Evolutionary conservation across 2,888 invertebrate species (phyloP), one percentile per base, ranked within the genome.

Genomic region (Aphrophora alni): DNA sequence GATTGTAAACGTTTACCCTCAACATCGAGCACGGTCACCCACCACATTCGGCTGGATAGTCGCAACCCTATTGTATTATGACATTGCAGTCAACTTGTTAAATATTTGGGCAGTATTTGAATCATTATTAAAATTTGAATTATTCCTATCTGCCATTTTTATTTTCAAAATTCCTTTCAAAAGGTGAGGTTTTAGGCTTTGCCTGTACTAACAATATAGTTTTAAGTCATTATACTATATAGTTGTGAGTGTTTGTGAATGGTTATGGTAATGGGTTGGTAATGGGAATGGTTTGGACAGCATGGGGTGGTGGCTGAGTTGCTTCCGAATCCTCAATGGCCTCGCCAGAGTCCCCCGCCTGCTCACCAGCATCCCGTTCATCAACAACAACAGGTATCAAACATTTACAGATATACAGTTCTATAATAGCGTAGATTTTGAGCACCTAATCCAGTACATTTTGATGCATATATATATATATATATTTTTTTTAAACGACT

Each of bases 291-390:
- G 59, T 59, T 59, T 59, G 21, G 38, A 73, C 80, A 81, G 81
- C 81, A 81, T 75, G 81, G 78, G 78, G 74, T 84, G 83, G 85
- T 85, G 83, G 84, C 85, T 26, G 85, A 86, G 79, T 83, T 85
- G 77, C 85, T 85, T 70, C 85, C 85, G 70, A 86, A 85, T 80
- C 85, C 86, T 38, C 85, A 85, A 80, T 87, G 90, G 87, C 87
- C 91, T 86, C 93, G 94, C 86, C 87, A 91, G 87, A 93, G 94
- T 90, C 95, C 95, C 87, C 95, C 95, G 87, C 95, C 95, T 87
- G 95, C 95, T 85, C 95, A 95, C 89, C 95, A 95, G 91, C 95
- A 88, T 85, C 87, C 87, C 10, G 59, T 59, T 74, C 25, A n/a
- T 25, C 27, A 33, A n/a, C 38, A 33, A 12, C 25, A 33, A 77